These are phyloP conservation scores for Simalia tracyae DNA, from an alignment of 2,797 vertebrate species.

Conservation along the genomic window DNA sequence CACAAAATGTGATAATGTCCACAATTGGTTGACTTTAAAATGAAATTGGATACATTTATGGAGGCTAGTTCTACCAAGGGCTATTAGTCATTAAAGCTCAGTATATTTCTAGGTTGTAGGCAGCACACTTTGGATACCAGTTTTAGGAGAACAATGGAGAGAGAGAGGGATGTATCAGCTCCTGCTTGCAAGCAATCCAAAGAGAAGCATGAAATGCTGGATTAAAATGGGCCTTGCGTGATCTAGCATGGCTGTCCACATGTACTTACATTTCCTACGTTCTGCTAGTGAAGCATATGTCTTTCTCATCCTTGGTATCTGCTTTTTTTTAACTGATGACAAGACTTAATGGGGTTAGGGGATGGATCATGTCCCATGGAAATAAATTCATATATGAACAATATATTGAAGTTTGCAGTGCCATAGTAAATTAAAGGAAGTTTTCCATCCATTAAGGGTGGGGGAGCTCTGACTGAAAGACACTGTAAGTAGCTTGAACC, in stretches of 20 bases:
- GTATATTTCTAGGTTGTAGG: background rate
- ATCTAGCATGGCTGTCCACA: background rate
- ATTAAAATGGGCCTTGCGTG: background rate
- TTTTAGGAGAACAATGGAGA: background rate
- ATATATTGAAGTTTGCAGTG: constrained; percentile 30
- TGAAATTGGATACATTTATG: background rate
- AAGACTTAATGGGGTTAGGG: background rate
- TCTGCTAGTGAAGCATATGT: background rate
- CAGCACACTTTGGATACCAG: background rate
- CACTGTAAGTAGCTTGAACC: constrained; percentile 36
- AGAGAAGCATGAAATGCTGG: background rate
- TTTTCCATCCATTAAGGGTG: constrained; percentile 12
- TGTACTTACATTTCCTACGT: background rate
- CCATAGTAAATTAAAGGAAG: constrained; percentile 12
- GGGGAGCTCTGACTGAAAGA: background rate
- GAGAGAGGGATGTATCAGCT: background rate
- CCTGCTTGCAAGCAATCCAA: background rate
- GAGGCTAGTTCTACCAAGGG: background rate
- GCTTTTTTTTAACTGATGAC: background rate
- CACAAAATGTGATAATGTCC: background rate
- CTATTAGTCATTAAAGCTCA: background rate
- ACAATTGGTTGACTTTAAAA: background rate
- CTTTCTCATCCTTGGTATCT: background rate
- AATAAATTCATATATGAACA: background rate
- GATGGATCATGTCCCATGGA: background rate